Evolutionary conservation across 2,888 invertebrate species (phyloP).

Genomic region (Campaea margaritaria): DNA sequence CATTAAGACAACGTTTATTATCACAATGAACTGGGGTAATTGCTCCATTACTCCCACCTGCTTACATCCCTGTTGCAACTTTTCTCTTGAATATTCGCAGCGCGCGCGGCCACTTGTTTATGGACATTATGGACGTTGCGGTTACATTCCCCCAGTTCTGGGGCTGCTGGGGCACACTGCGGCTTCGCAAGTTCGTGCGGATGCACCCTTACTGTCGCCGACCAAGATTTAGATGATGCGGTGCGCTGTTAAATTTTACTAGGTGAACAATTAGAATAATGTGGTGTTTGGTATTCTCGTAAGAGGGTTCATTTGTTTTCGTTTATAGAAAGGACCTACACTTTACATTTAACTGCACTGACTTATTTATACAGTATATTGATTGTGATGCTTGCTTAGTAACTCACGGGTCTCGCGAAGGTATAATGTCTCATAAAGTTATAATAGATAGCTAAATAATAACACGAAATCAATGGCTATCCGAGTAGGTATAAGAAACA

Average conservation of each 20-base stretch:
- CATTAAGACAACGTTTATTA: no score
- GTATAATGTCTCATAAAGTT: background rate
- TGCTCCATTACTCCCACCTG: slow-evolving; percentile 10
- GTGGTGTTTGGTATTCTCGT: slow-evolving; percentile 22
- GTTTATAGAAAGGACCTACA: background rate
- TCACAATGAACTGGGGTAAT: slow-evolving; percentile 1
- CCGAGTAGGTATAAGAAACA: no score
- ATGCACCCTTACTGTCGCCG: slow-evolving; percentile 66
- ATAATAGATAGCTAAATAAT: background rate
- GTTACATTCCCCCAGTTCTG: slow-evolving; percentile 55
- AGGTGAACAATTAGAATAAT: slow-evolving; percentile 42
- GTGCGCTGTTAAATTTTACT: slow-evolving; percentile 41
- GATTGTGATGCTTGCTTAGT: no score
- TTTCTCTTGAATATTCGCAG: slow-evolving; percentile 77
- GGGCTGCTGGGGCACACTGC: slow-evolving; percentile 46
- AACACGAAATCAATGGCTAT: no score
- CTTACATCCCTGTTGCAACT: slow-evolving; percentile 55
- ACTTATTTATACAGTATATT: no score
- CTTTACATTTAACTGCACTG: no score
- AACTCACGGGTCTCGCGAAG: no score
- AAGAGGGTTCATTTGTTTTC: slow-evolving; percentile 23
- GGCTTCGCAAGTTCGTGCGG: slow-evolving; percentile 71
- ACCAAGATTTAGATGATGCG: slow-evolving; percentile 69
- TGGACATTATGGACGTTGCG: slow-evolving; percentile 28
- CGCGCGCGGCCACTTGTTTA: slow-evolving; percentile 29